Evolutionary conservation across 1,140 invertebrate genomes (phyloP), one percentile per base, ranked within the genome.

Genomic region (Drosophila miranda): DNA sequence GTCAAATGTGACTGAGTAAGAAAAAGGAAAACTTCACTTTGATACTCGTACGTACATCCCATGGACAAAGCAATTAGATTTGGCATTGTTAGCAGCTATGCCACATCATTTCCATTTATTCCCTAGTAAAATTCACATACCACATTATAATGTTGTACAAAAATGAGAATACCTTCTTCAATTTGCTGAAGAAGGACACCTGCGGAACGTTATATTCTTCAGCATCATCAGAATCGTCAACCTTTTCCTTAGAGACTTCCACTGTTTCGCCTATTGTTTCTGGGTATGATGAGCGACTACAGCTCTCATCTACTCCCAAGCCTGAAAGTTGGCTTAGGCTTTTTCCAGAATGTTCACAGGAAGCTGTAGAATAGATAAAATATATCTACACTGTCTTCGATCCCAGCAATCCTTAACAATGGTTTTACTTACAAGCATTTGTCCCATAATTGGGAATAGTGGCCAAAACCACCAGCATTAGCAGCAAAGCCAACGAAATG

Each of bases 371-470:
- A 8, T 5, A 38, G 34, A 38, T 5, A 13, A 0, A 4, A 3
- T 13, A 1, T 34, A 34, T 4, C 3, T 38, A 13, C 11, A 13
- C 34, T 38, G 3, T 11, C 11, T 13, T 13, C 13, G 8, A 9
- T 28, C 28, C 28, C 7, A 7, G 28, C 28, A 6, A 8, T 34
- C 9, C 3, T 11, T 34, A 11, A 34, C 11, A n/a, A 4, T 7
- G 6, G 7, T 26, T 21, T 6, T 2, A 55, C 67, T 46, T 26
- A 70, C 67, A 48, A n/a, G 19, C 67, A 7, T 16, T 11, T 11
- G 26, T 16, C 11, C 41, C 46, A 48, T 45, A 23, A 21, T 46
- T 16, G 3, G n/a, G 11, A 6, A 51, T 19, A 26, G 45, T 13
- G 7, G 11, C 8, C 9, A 70, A 14, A 2, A 23, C 42, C n/a